Percentiles rank a stretch among this genome's conserved stretches.
Evolutionary conservation across 2,797 vertebrate genomes (phyloP).

Genomic region (Esox masquinongy): DNA sequence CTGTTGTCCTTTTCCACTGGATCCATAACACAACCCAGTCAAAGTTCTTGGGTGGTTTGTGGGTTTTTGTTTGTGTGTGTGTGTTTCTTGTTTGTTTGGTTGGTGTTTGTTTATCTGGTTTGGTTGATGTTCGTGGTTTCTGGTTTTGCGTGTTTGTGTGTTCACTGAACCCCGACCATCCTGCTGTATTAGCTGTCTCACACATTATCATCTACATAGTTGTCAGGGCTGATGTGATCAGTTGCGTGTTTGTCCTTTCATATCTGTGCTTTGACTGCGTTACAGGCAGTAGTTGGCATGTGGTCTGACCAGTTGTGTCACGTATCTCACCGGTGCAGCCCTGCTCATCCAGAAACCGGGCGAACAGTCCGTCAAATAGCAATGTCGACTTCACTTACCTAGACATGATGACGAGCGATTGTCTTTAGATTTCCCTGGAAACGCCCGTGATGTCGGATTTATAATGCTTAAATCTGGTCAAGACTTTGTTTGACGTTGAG

Average conservation of each 20-base stretch:
- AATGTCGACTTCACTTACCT: neutral
- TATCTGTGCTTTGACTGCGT: conserved; percentile 21
- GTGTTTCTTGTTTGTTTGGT: neutral
- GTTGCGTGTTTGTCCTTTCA: neutral
- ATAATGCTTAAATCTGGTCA: neutral
- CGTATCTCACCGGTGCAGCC: conserved; percentile 43
- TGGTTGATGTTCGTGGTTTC: no score
- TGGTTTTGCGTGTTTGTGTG: no score
- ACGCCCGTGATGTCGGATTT: neutral
- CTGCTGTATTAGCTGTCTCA: neutral
- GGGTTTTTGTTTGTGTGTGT: neutral
- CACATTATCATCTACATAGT: neutral
- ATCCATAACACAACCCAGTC: neutral
- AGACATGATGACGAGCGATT: neutral
- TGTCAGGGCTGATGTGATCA: neutral
- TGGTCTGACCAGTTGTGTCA: conserved; percentile 51
- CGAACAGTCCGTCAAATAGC: neutral
- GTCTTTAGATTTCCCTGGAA: neutral
- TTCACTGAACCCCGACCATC: neutral
- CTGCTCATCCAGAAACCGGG: neutral
- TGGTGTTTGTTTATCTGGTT: no score
- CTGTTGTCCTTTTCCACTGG: neutral
- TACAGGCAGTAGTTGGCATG: conserved; percentile 41
- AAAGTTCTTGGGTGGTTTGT: neutral
- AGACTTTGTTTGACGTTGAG: neutral